phyloP scores from a whole-genome alignment of 2,113 vertebrate species.

The Miniopterus natalensis region DNA sequence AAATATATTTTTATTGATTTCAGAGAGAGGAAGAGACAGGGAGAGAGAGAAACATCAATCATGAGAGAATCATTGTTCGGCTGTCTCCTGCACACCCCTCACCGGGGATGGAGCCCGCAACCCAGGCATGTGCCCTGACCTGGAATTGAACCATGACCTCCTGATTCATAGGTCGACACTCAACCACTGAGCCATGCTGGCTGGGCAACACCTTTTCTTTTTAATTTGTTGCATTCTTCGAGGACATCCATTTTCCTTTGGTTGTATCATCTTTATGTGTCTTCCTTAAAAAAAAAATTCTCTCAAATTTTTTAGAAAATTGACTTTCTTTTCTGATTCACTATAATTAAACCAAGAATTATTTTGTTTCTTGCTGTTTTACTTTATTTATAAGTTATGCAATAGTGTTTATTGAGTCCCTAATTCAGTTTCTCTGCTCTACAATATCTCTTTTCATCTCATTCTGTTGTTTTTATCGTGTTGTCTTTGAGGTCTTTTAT shows the following conservation, averaged over 20 bases:
- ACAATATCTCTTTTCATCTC: not conserved
- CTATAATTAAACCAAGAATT: slow-evolving; percentile 1
- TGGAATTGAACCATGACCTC: too few species aligned
- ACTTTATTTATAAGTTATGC: not conserved
- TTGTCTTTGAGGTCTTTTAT: not conserved
- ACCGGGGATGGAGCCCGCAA: too few species aligned
- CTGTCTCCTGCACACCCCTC: too few species aligned
- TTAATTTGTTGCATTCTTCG: slow-evolving; percentile 7
- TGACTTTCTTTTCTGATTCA: slow-evolving; percentile 4
- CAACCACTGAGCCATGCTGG: too few species aligned
- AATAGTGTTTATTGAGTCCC: not conserved
- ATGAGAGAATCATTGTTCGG: too few species aligned
- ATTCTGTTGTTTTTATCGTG: slow-evolving; percentile 31
- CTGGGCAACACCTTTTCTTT: slow-evolving; percentile 1
- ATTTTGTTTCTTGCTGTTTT: not conserved
- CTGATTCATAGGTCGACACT: too few species aligned
- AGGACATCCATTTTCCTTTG: not conserved
- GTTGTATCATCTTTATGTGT: not conserved
- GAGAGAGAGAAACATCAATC: too few species aligned
- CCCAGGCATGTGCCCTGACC: too few species aligned
- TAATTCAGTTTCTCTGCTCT: slow-evolving; percentile 26
- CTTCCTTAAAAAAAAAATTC: not conserved
- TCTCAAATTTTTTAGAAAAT: not conserved
- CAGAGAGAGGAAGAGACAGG: too few species aligned
- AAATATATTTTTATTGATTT: not conserved